A percentile compares a stretch with the other conserved stretches of the same genome.
Conservation (phyloP, 2,113 vertebrate species). For the Pedetes capensis region DNA sequence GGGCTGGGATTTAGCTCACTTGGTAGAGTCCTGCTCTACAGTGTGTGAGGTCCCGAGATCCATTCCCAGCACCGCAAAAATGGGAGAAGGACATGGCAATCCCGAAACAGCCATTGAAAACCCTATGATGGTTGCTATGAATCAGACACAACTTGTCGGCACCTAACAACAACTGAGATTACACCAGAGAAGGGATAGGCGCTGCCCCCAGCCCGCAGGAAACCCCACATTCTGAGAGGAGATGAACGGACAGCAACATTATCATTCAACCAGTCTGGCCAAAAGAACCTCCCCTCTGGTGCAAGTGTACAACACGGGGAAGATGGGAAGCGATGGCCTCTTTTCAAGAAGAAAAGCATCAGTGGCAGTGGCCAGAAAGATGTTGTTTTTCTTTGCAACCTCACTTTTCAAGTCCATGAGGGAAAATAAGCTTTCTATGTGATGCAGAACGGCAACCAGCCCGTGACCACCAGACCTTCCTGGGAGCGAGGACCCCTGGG, state of each 20-base stretch:
- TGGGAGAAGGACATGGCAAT: no score
- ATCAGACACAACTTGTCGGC: no score
- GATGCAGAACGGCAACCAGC: background rate
- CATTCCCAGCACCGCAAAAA: no score
- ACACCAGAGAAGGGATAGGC: background rate
- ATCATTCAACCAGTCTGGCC: background rate
- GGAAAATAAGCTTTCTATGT: background rate
- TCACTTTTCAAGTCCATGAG: conserved; percentile 12
- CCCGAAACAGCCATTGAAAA: no score
- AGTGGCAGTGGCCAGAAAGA: background rate
- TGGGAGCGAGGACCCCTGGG: background rate
- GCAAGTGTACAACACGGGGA: background rate
- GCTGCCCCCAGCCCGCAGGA: background rate
- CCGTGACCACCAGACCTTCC: background rate
- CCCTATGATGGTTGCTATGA: no score
- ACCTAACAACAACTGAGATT: no score
- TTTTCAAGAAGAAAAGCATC: background rate
- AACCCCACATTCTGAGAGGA: background rate
- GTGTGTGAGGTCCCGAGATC: no score
- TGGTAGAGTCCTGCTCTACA: no score
- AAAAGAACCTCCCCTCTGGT: fast-evolving
- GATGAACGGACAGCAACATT: background rate
- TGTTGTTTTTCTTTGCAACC: conserved; percentile 23
- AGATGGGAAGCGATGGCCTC: background rate
- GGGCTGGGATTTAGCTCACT: no score